A percentile compares a stretch with the other conserved stretches of the same genome.
phyloP scores from a whole-genome alignment of 1,140 invertebrate species.

The Drosophila serrata region DNA sequence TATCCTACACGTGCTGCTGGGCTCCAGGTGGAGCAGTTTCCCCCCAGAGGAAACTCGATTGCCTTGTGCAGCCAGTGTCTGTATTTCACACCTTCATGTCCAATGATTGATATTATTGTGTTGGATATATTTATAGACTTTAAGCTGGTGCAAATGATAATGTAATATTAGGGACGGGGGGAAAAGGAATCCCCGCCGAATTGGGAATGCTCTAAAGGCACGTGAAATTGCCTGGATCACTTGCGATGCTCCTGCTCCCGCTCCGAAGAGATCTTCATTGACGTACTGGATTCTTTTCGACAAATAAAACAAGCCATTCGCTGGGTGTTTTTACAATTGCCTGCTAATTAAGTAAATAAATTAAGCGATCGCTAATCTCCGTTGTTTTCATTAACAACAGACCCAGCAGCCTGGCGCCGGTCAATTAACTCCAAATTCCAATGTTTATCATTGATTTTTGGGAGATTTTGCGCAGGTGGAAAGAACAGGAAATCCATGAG shows the following conservation, averaged over 20 bases:
- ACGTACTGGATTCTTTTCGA: conserved; percentile 15
- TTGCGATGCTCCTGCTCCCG: neutral
- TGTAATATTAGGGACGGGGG: conserved; percentile 11
- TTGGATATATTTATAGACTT: conserved; percentile 26
- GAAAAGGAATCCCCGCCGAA: neutral
- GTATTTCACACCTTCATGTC: conserved; percentile 52
- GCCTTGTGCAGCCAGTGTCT: conserved; percentile 15
- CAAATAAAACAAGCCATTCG: conserved; percentile 30
- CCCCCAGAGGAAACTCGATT: neutral
- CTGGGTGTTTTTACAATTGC: conserved; percentile 49
- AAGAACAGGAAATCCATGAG: conserved; percentile 62
- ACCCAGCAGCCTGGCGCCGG: conserved; percentile 66
- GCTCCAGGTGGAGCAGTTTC: neutral
- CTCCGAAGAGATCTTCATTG: neutral
- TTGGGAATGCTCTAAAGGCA: conserved; percentile 22
- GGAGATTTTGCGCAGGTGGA: conserved; percentile 30
- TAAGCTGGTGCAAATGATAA: conserved; percentile 39
- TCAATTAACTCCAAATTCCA: conserved; percentile 65
- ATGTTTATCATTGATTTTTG: conserved; percentile 8
- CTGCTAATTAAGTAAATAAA: conserved; percentile 77
- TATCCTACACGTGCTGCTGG: conserved; percentile 23
- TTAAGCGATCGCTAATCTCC: conserved; percentile 61
- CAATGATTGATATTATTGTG: conserved; percentile 45
- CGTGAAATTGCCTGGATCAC: conserved; percentile 9
- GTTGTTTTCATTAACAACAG: conserved; percentile 72